Conservation (phyloP, 1,140 invertebrate species). For the Agrilus planipennis region DNA sequence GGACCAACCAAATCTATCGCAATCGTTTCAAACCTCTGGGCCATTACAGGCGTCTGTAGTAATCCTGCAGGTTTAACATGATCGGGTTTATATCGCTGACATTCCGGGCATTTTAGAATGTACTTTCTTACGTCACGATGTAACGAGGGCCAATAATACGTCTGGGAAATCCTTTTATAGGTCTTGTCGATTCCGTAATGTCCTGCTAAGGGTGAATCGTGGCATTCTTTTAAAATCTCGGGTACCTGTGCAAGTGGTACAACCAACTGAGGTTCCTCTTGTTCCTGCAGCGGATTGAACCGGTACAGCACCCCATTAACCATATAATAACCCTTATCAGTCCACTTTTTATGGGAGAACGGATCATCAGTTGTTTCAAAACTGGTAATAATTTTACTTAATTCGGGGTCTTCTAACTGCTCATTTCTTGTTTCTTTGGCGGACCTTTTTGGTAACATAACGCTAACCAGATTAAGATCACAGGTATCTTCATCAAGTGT, state of each 20-base stretch:
- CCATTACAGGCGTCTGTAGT: slow-evolving; percentile 11
- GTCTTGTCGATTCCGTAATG: slow-evolving; percentile 18
- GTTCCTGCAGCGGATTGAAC: not conserved
- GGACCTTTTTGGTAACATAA: slow-evolving; percentile 16
- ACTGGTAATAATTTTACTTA: slow-evolving; percentile 13
- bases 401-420: not conserved
- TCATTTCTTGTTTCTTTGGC: slow-evolving; percentile 15
- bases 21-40: slow-evolving; percentile 32
- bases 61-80: slow-evolving; percentile 15
- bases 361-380: slow-evolving; percentile 1
- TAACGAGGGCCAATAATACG: slow-evolving; percentile 15
- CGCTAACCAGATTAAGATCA: slow-evolving; percentile 2
- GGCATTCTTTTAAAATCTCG: slow-evolving; percentile 13
- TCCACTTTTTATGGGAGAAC: not conserved
- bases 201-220: slow-evolving; percentile 19
- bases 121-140: not conserved
- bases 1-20: slow-evolving; percentile 17
- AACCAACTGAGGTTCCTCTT: slow-evolving; percentile 14
- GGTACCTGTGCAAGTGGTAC: slow-evolving; percentile 9
- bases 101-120: slow-evolving; percentile 10
- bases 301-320: slow-evolving; percentile 3
- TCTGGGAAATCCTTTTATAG: slow-evolving; percentile 11
- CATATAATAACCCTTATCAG: not conserved
- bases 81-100: slow-evolving; percentile 6
- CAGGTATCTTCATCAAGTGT: not conserved